Conservation (phyloP, 2,113 vertebrate species). For the Noctilio leporinus region DNA sequence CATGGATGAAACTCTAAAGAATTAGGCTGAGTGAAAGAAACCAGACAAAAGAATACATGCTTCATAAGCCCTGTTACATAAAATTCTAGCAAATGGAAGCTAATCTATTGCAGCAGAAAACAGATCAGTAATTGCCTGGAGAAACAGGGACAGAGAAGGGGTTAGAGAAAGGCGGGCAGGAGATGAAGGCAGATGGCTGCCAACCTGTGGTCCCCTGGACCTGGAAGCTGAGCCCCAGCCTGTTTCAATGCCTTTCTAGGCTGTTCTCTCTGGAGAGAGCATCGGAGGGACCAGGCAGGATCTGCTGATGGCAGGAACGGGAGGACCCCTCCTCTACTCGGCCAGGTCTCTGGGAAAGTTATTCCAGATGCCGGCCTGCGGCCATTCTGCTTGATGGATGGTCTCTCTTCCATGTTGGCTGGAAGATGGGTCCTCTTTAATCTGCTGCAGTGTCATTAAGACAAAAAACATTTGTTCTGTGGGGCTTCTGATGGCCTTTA, state of each 20-base stretch:
- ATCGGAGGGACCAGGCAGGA: background rate
- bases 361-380: background rate
- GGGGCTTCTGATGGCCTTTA: conserved; percentile 22
- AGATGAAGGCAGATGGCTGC: background rate
- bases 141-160: background rate
- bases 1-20: background rate
- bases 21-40: background rate
- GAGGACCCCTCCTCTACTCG: accelerated
- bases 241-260: background rate
- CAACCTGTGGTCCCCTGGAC: background rate
- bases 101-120: background rate
- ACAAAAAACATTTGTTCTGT: conserved; percentile 65
- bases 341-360: background rate
- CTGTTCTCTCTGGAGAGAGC: background rate
- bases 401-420: conserved; percentile 17
- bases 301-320: background rate
- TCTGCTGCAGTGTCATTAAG: conserved; percentile 54
- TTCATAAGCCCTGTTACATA: background rate
- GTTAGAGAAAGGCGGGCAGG: background rate
- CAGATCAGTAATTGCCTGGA: background rate
- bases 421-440: conserved; percentile 51
- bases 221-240: background rate
- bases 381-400: conserved; percentile 25
- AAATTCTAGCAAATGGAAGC: background rate
- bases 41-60: background rate